These are phyloP conservation scores for Aelia acuminata DNA, from an alignment of 2,888 invertebrate species.

Conservation along the genomic window DNA sequence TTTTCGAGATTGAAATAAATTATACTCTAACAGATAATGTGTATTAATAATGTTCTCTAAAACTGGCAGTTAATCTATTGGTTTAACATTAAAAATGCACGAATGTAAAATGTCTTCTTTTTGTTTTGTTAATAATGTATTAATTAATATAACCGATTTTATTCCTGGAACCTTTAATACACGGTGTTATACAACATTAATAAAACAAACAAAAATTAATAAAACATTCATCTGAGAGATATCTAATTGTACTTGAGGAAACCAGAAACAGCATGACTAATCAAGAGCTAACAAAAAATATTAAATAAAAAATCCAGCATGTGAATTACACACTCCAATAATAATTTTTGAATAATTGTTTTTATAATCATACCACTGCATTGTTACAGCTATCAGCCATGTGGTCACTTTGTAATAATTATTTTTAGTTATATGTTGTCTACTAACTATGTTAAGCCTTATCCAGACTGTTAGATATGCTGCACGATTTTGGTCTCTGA, in stretches of 20 bases:
- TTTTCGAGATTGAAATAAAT: constrained; percentile 48
- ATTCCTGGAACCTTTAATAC: constrained; percentile 17
- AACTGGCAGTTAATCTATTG: constrained; percentile 15
- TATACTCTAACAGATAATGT: constrained; percentile 38
- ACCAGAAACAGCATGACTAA: neutral
- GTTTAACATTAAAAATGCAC: neutral
- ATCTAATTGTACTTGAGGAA: neutral
- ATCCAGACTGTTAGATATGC: no score
- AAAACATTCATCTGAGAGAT: neutral
- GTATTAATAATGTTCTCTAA: constrained; percentile 14
- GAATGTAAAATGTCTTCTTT: neutral
- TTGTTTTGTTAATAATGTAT: neutral
- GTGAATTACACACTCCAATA: neutral
- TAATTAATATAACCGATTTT: constrained; percentile 15
- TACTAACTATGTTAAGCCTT: neutral
- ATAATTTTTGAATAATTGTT: neutral
- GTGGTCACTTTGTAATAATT: neutral
- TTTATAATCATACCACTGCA: neutral
- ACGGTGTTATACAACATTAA: neutral
- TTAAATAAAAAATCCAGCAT: neutral
- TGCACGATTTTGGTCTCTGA: no score
- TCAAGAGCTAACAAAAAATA: neutral
- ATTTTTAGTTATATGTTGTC: neutral
- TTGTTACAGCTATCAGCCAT: neutral
- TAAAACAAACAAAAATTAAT: neutral